phyloP scores from a whole-genome alignment of 2,888 invertebrate species.

The Perizoma flavofasciatum region DNA sequence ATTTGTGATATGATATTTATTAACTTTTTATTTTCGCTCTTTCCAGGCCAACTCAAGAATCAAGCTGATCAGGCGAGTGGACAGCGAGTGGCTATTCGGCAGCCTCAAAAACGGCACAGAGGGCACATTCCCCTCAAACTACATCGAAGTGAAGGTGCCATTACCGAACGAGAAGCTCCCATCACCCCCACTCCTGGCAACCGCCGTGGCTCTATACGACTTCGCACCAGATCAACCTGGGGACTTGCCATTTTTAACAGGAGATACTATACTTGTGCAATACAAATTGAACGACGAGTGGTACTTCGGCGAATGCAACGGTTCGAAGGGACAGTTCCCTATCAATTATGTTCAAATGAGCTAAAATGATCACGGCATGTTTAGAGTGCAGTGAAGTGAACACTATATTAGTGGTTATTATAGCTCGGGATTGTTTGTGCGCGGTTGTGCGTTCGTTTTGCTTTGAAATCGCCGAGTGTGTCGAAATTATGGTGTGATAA shows the following conservation, averaged over 20 bases:
- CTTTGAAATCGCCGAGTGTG: slow-evolving; percentile 12
- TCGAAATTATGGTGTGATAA: slow-evolving; percentile 14
- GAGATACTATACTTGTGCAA: slow-evolving; percentile 84
- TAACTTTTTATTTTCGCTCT: slow-evolving; percentile 18
- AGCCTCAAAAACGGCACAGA: slow-evolving; percentile 85
- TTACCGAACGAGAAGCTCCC: slow-evolving; percentile 70
- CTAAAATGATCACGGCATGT: slow-evolving; percentile 41
- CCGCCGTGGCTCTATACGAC: slow-evolving; percentile 87
- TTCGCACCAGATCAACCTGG: slow-evolving; percentile 85
- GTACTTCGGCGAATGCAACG: slow-evolving; percentile 89
- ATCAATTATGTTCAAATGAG: slow-evolving; percentile 88
- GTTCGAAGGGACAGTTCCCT: slow-evolving; percentile 90
- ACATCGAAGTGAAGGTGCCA: slow-evolving; percentile 90
- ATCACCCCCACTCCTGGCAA: slow-evolving; percentile 54
- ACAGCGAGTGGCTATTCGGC: slow-evolving; percentile 92
- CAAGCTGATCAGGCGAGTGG: slow-evolving; percentile 87
- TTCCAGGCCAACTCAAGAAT: slow-evolving; percentile 89
- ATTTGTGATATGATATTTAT: too few species aligned
- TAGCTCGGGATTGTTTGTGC: slow-evolving; percentile 8
- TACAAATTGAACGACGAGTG: slow-evolving; percentile 90
- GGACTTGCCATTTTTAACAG: slow-evolving; percentile 63
- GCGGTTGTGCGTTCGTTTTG: slow-evolving; percentile 2
- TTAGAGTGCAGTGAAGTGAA: slow-evolving; percentile 16
- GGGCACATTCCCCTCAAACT: slow-evolving; percentile 93
- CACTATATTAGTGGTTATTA: slow-evolving; percentile 15